Conservation (phyloP, 2,113 vertebrate species). For the Columba janthina region DNA sequence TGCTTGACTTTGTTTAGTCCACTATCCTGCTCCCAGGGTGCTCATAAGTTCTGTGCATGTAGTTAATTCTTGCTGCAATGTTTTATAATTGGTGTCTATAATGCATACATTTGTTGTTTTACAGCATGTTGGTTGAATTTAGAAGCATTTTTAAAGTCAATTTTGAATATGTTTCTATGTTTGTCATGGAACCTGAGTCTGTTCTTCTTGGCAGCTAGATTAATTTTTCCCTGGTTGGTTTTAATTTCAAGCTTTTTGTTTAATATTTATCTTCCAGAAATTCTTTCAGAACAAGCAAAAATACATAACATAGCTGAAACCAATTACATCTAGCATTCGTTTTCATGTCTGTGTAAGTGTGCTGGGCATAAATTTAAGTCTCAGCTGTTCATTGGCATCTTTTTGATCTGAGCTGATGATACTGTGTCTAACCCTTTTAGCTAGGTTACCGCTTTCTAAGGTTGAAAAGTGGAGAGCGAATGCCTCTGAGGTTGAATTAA, state of each 20-base stretch:
- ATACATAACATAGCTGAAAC: neutral
- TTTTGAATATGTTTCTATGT: constrained; percentile 49
- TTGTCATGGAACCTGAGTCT: neutral
- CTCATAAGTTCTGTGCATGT: constrained; percentile 10
- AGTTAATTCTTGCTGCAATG: constrained; percentile 42
- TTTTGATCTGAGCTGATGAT: constrained; percentile 55
- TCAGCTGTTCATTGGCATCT: constrained; percentile 47
- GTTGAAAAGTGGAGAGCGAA: constrained; percentile 27
- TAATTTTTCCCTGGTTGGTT: constrained; percentile 35
- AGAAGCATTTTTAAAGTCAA: constrained; percentile 56
- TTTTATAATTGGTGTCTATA: constrained; percentile 42
- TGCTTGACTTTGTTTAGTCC: constrained; percentile 39
- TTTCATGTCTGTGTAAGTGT: neutral
- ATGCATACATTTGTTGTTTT: constrained; percentile 27
- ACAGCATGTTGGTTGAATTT: constrained; percentile 23
- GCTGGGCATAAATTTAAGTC: constrained; percentile 47
- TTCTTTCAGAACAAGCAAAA: constrained; percentile 18
- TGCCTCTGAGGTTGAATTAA: constrained; percentile 40
- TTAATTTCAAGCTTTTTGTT: constrained; percentile 10
- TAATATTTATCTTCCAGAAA: neutral
- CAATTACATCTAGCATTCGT: neutral
- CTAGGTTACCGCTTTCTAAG: constrained; percentile 34
- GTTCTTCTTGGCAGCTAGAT: constrained; percentile 2
- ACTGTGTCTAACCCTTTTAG: constrained; percentile 39
- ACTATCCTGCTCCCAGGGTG: neutral